Percentiles rank a stretch among this genome's conserved stretches.
Evolutionary conservation across 2,888 invertebrate genomes (phyloP).

Genomic region (Koerneria pararmatus): DNA sequence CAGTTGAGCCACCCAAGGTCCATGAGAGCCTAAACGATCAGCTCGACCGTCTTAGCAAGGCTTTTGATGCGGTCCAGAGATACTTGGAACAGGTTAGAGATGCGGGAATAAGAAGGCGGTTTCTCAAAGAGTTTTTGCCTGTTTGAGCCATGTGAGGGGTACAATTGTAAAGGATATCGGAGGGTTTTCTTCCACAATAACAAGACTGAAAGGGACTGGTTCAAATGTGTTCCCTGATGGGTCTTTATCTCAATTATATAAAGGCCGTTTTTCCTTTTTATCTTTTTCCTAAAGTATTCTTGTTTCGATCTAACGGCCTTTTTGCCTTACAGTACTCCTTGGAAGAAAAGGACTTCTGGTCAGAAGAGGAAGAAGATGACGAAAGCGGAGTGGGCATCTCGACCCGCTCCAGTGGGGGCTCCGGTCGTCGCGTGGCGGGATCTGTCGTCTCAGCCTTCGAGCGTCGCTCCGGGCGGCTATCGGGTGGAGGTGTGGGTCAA

Average conservation of each 20-base stretch:
- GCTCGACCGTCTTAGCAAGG: constrained; percentile 39
- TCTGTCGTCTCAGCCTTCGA: background rate
- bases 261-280: too few relatives aligned
- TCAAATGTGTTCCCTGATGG: background rate
- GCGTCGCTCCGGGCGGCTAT: background rate
- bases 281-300: background rate
- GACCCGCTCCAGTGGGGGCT: background rate
- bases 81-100: constrained; percentile 22
- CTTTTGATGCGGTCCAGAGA: constrained; percentile 45
- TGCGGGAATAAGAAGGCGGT: too few relatives aligned
- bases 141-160: too few relatives aligned
- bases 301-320: too few relatives aligned
- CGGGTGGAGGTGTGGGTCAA: background rate
- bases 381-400: constrained; percentile 5
- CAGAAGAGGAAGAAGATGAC: constrained; percentile 3
- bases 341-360: constrained; percentile 34
- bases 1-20: constrained; percentile 39
- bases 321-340: constrained; percentile 34
- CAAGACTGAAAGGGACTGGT: background rate
- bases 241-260: background rate
- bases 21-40: constrained; percentile 41
- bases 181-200: background rate
- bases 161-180: background rate
- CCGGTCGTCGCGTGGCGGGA: background rate
- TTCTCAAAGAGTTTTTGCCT: too few relatives aligned